Percentiles rank a stretch among this genome's conserved stretches.
phyloP scores from a whole-genome alignment of 92 coral and sea anemone genomes.

The Anthopleura xanthogrammica region DNA sequence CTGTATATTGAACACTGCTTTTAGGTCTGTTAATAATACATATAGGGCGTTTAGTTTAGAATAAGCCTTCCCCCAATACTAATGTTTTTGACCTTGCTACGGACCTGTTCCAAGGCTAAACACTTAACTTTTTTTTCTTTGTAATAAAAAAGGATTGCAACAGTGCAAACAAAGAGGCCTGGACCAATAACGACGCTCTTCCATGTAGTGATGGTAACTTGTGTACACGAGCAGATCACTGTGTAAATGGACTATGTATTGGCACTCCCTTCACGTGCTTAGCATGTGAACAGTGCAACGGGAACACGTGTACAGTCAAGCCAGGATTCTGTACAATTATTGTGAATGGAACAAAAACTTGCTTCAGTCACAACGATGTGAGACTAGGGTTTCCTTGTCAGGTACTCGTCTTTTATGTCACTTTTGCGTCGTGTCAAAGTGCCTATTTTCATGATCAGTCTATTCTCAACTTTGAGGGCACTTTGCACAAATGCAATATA shows the following conservation, averaged over 20 bases:
- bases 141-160: too few species aligned
- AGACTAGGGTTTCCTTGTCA: conserved; percentile 61
- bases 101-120: too few species aligned
- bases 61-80: too few species aligned
- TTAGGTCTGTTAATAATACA: too few species aligned
- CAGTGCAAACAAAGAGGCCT: conserved; percentile 24
- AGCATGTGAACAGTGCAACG: conserved; percentile 62
- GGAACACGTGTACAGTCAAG: conserved; percentile 57
- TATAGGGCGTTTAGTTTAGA: too few species aligned
- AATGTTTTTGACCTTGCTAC: too few species aligned
- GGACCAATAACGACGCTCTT: conserved; percentile 60
- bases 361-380: conserved; percentile 33
- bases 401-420: conserved; percentile 17
- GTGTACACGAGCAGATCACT: conserved; percentile 70
- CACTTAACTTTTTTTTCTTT: too few species aligned
- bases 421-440: too few species aligned
- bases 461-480: too few species aligned
- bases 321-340: conserved; percentile 64
- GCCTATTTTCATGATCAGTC: too few species aligned
- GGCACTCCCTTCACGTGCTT: conserved; percentile 79
- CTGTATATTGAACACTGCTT: too few species aligned
- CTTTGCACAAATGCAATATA: too few species aligned
- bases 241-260: conserved; percentile 59
- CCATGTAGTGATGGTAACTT: conserved; percentile 59
- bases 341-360: conserved; percentile 32